phyloP scores from a whole-genome alignment of 2,113 vertebrate genomes.

The Eurypyga helias region DNA sequence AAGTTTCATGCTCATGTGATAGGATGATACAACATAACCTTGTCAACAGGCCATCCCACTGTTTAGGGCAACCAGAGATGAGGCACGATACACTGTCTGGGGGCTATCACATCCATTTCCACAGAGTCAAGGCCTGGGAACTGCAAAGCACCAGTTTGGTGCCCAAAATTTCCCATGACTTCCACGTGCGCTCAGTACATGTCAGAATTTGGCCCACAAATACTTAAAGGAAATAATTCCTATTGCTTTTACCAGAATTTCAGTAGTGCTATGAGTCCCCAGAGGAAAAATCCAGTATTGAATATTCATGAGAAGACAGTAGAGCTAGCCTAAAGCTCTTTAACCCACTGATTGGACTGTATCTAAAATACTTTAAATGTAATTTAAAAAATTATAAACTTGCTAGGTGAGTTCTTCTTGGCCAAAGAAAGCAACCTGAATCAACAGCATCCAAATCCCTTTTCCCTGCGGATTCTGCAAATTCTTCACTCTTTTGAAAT shows the following conservation, averaged over 20 bases:
- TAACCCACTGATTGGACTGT: background rate
- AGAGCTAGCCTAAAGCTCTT: background rate
- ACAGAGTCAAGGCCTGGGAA: background rate
- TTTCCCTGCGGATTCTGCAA: background rate
- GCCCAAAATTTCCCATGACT: background rate
- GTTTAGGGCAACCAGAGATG: background rate
- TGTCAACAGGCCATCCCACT: background rate
- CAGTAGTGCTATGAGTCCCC: background rate
- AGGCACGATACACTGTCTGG: background rate
- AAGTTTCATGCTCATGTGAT: fast-evolving
- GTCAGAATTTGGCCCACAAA: background rate
- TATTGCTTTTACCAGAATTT: background rate
- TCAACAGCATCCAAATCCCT: background rate
- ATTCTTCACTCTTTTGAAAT: background rate
- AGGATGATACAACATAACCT: background rate
- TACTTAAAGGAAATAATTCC: background rate
- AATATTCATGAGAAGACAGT: background rate
- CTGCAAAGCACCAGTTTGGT: background rate
- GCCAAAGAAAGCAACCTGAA: background rate
- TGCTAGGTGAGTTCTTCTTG: background rate
- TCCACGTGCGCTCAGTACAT: background rate
- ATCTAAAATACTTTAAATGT: background rate
- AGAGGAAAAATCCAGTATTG: background rate
- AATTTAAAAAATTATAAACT: background rate
- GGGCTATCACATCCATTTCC: background rate